Evolutionary conservation across 2,797 vertebrate genomes (phyloP).

Genomic region (Micromesistius poutassou): DNA sequence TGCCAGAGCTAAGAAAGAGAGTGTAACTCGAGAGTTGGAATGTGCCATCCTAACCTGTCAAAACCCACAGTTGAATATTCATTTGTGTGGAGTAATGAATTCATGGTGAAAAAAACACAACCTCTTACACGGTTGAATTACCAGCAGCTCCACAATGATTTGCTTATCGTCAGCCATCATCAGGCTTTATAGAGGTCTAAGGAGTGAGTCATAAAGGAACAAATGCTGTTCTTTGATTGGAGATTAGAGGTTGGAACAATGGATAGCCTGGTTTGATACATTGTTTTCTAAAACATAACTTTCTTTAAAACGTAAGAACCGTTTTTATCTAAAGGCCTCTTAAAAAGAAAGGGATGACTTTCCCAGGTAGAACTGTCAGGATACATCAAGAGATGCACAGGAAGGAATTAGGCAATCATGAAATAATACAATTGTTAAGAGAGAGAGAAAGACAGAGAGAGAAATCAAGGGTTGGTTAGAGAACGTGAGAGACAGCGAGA

Average conservation of each 20-base stretch:
- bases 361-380: too few species aligned
- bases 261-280: neutral
- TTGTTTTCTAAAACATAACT: too few species aligned
- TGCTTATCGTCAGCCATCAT: neutral
- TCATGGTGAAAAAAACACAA: neutral
- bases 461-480: neutral
- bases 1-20: too few species aligned
- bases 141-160: neutral
- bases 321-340: neutral
- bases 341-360: neutral
- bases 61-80: neutral
- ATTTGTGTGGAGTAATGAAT: neutral
- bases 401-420: too few species aligned
- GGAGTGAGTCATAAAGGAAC: neutral
- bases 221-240: neutral
- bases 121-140: neutral
- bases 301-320: neutral
- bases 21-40: too few species aligned
- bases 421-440: neutral
- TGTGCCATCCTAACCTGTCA: neutral
- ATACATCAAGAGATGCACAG: too few species aligned
- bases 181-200: neutral
- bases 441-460: slow-evolving; percentile 24
- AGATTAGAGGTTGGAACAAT: neutral
- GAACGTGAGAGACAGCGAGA: neutral